phyloP scores from a whole-genome alignment of 2,797 vertebrate species.

The Arrhamphus sclerolepis region DNA sequence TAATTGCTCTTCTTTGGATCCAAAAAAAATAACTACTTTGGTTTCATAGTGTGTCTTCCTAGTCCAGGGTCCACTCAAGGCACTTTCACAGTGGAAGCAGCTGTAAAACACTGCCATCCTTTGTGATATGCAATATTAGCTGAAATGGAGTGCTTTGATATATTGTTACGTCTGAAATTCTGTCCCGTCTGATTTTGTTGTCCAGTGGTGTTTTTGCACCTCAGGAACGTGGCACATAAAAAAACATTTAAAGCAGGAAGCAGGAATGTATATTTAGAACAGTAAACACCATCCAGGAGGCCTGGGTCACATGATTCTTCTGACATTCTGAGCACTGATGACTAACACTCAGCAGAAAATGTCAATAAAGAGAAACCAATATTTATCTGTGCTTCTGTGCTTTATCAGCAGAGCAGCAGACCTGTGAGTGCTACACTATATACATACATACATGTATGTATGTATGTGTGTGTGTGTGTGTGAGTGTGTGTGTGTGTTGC shows the following conservation, averaged over 20 bases:
- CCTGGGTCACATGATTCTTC: conserved; percentile 3
- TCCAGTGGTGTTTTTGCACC: neutral
- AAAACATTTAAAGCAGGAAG: conserved; percentile 1
- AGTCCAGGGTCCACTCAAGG: too few species aligned
- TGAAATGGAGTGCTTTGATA: too few species aligned
- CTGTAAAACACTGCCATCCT: too few species aligned
- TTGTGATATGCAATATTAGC: too few species aligned
- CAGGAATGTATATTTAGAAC: neutral
- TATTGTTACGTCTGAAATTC: too few species aligned
- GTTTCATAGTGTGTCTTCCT: too few species aligned
- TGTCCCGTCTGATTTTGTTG: neutral
- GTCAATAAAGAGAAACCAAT: conserved; percentile 36
- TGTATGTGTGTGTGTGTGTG: conserved; percentile 37
- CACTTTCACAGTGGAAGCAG: too few species aligned
- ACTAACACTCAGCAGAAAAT: conserved; percentile 40
- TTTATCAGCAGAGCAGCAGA: neutral
- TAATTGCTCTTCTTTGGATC: too few species aligned
- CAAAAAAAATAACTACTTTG: too few species aligned
- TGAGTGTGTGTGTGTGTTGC: conserved; percentile 37
- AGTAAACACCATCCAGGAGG: neutral
- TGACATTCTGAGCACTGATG: conserved; percentile 3
- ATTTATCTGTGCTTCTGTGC: conserved; percentile 36
- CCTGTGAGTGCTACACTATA: neutral
- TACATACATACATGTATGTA: conserved; percentile 25
- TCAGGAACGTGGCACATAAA: neutral